Evolutionary conservation across 2,888 invertebrate genomes (phyloP), one percentile per base, ranked within the genome.

Genomic region (Heliconius charithonia): DNA sequence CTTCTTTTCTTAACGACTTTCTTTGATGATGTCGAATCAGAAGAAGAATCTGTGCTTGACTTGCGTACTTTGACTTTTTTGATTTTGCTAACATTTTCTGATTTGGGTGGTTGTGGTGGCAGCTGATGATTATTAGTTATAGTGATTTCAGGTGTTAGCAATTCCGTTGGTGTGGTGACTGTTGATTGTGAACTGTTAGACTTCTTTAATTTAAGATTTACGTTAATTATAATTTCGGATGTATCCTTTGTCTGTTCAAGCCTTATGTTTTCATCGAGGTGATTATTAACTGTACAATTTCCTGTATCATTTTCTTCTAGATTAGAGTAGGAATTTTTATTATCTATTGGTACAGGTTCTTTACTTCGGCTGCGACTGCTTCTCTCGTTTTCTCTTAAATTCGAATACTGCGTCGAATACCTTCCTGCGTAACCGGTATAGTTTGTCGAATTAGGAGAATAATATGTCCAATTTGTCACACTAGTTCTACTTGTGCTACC

Each of bases 381-480:
- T 85, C 93, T 88, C 29, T 94, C 92, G 83, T 86, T 90, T 81
- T 93, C 93, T 80, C 92, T 87, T 77, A 91, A 85, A 84, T 89
- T 91, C n/a, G 92, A 89, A 85, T 93, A 93, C 83, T 94, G 92
- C 41, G 93, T 93, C 27, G 94, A 94, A 86, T 93, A 93, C 87
- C 95, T 88, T 76, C 95, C 95, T 19, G 95, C 94, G 80, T 94
- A 94, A 25, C 94, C 92, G 22, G 92, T 93, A 79, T 95, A 95
- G 82, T 85, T 93, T 83, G 85, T 92, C 82, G 87, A 85, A 81
- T 84, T 91, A 76, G 94, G 93, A 65, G 96, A 91, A 86, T 96
- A 97, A 67, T 96, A 95, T 3, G 96, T 95, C 97, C 97, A 97
- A 78, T 96, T 96, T 9, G 96, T 93, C 9, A 95, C 90, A 77